phyloP scores from a whole-genome alignment of 2,797 vertebrate species.

The Semotilus atromaculatus region DNA sequence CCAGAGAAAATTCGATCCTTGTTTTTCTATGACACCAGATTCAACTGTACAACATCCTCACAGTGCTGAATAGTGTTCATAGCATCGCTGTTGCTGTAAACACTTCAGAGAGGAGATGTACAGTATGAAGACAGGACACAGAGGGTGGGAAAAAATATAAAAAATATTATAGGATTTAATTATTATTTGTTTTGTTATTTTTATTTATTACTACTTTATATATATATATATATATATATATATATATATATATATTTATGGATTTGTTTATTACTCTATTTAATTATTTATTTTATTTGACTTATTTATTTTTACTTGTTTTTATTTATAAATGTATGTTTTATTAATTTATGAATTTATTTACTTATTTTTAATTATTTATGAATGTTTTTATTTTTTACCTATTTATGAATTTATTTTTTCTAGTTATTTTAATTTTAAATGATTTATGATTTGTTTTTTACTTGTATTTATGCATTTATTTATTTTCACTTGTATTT shows the following conservation, averaged over 20 bases:
- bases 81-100: constrained; percentile 61
- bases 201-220: background rate
- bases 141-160: background rate
- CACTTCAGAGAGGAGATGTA: constrained; percentile 52
- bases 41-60: no score
- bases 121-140: background rate
- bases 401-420: background rate
- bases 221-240: no score
- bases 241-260: no score
- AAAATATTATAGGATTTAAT: background rate
- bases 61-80: background rate
- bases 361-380: no score
- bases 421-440: no score
- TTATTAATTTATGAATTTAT: no score
- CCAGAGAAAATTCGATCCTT: background rate
- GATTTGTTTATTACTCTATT: no score
- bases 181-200: background rate
- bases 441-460: no score
- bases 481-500: background rate
- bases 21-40: background rate
- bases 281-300: background rate
- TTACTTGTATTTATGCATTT: no score
- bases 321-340: no score
- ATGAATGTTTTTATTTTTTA: no score
- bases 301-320: no score